These are phyloP conservation scores for Gallinago solitaria DNA, from an alignment of 2,797 vertebrate genomes.

Conservation along the genomic window DNA sequence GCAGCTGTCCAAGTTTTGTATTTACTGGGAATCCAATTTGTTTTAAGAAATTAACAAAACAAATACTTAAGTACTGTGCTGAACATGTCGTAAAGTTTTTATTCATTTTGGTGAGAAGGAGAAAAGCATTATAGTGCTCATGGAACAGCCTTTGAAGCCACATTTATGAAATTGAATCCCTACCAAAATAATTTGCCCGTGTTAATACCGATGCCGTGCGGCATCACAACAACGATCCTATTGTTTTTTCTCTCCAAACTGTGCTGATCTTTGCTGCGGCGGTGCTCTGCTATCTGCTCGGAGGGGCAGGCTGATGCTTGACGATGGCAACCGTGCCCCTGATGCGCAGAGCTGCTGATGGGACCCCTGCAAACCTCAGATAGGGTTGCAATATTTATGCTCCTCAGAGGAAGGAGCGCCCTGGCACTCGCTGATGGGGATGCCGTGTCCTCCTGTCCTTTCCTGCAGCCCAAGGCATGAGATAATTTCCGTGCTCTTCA, in stretches of 20 bases:
- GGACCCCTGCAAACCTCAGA: background rate
- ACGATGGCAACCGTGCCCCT: background rate
- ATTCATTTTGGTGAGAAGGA: slow-evolving; percentile 72
- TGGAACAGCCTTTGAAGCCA: slow-evolving; percentile 67
- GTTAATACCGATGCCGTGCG: slow-evolving; percentile 14
- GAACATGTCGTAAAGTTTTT: slow-evolving; percentile 75
- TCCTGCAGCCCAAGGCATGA: background rate
- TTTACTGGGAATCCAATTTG: slow-evolving; percentile 78
- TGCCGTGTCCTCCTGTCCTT: background rate
- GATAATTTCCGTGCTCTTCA: background rate
- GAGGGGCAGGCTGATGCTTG: background rate
- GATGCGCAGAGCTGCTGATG: background rate
- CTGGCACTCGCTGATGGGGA: background rate
- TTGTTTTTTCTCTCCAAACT: slow-evolving; percentile 7
- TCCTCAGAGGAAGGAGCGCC: background rate
- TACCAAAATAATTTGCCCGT: slow-evolving; percentile 64
- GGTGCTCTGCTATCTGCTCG: background rate
- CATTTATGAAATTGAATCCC: slow-evolving; percentile 74
- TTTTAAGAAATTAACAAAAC: slow-evolving; percentile 84
- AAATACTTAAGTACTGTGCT: slow-evolving; percentile 72
- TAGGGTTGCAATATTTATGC: background rate
- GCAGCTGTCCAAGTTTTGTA: slow-evolving; percentile 76
- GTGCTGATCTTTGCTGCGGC: background rate
- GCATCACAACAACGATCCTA: background rate
- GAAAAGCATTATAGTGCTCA: slow-evolving; percentile 47